Base-by-base conservation (phyloP, 2,797 vertebrate species). In the Streptopelia turtur region DNA sequence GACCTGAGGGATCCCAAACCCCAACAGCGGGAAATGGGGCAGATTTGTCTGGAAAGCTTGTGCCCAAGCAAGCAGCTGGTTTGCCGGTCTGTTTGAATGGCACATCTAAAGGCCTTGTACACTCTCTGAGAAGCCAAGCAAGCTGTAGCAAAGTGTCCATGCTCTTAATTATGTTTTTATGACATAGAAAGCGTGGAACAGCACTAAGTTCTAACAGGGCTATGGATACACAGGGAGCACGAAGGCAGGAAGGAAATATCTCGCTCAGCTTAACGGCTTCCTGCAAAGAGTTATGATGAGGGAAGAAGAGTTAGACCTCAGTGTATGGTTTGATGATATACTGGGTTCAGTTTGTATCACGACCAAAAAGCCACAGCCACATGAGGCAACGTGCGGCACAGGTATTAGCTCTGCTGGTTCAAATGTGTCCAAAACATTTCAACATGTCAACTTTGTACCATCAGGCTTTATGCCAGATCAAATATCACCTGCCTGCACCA, bases 401-500 rank as follows among this genome's bases (percentile, higher is more conserved):
- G 35, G 55, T 39, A 47, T 22, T 55, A 70, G 28, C 24, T 87
- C 28, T 79, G 66, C 25, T 9, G 22, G 65, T 76, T 93, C 37
- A 39, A 37, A 31, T 71, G 65, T 61, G 57, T 68, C 88, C 55
- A 63, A 57, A 86, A 76, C 2, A 1, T 84, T 95, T 83, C 90
- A 55, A 25, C 63, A 68, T 16, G 30, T 76, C 75, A 72, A 16
- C 90, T 88, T 82, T 49, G 57, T 17, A 78, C 64, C 33, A 56
- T 80, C 28, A 43, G 76, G 83, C 30, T 93, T 76, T 14, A 10
- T 60, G 70, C 66, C 65, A 90, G 80, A 66, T 66, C 63, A 92
- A 89, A 81, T 80, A 90, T 9, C 55, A 77, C 84, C 79, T 87
- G 84, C 24, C 59, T 89, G 76, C 66, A 47, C 57, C 33, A 7